phyloP scores from a whole-genome alignment of 2,888 invertebrate genomes.

The Cinara cedri region DNA sequence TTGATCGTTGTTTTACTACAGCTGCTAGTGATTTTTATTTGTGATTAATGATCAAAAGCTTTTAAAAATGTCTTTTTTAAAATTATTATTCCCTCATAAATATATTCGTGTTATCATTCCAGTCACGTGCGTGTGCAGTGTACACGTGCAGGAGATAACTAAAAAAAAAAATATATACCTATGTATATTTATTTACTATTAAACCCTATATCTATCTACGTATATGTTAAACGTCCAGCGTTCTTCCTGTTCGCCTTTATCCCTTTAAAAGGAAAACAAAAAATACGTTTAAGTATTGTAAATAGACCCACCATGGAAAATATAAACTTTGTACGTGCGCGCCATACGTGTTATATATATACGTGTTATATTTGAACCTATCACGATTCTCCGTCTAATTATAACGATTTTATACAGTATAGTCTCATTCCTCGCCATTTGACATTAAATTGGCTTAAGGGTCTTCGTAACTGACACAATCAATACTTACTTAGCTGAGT shows the following conservation, averaged over 20 bases:
- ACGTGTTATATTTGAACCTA: neutral
- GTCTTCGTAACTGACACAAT: conserved; percentile 35
- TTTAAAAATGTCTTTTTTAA: conserved; percentile 25
- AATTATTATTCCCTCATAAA: neutral
- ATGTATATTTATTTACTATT: neutral
- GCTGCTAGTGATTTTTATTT: neutral
- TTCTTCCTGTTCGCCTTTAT: too few species aligned
- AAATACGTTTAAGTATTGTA: too few species aligned
- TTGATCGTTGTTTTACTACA: neutral
- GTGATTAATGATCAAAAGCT: conserved; percentile 17
- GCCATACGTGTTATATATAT: too few species aligned
- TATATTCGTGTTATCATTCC: neutral
- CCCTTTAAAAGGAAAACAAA: too few species aligned
- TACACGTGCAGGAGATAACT: neutral
- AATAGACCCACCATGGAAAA: too few species aligned
- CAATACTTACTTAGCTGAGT: conserved; percentile 33
- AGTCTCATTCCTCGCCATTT: neutral
- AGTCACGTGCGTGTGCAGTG: neutral
- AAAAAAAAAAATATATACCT: too few species aligned
- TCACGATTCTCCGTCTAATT: neutral
- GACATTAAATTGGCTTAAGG: conserved; percentile 45
- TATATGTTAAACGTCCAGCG: neutral
- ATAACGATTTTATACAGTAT: neutral
- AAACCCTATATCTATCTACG: neutral
- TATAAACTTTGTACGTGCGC: neutral